Percentiles rank a stretch among this genome's conserved stretches.
phyloP scores from a whole-genome alignment of 2,797 vertebrate species.

The Vespertilio murinus region DNA sequence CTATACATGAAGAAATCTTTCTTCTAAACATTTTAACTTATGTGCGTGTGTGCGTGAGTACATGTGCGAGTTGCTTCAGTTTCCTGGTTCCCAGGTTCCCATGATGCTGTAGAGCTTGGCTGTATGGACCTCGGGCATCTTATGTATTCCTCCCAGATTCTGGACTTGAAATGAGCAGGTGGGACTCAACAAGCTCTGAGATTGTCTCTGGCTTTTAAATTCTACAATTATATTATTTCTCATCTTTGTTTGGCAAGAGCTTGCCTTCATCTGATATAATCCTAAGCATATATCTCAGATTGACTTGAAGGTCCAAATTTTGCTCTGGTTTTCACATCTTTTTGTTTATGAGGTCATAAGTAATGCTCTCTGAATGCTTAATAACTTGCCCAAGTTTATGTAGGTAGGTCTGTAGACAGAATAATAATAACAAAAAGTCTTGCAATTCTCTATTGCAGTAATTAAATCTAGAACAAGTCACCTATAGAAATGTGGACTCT shows the following conservation, averaged over 20 bases:
- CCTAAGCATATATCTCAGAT: conserved; percentile 67
- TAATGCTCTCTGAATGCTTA: conserved; percentile 59
- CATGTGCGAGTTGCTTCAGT: not conserved
- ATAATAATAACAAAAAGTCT: not conserved
- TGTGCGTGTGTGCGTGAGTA: accelerated
- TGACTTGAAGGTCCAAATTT: conserved; percentile 62
- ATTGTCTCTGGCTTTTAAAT: conserved; percentile 72
- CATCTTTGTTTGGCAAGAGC: conserved; percentile 77
- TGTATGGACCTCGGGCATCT: not conserved
- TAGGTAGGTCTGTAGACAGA: not conserved
- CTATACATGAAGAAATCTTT: not conserved
- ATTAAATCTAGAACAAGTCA: not conserved
- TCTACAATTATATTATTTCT: conserved; percentile 72
- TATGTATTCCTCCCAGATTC: conserved; percentile 47
- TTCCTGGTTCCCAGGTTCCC: not conserved
- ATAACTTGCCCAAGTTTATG: conserved; percentile 2
- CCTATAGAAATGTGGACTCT: not conserved
- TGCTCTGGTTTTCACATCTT: conserved; percentile 43
- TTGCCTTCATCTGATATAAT: conserved; percentile 72
- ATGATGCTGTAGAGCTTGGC: not conserved
- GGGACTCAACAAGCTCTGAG: conserved; percentile 47
- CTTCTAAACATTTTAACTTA: not conserved
- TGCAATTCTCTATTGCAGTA: not conserved
- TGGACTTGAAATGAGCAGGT: conserved; percentile 25
- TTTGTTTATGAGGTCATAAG: conserved; percentile 66